A percentile compares a stretch with the other conserved stretches of the same genome.
phyloP scores from a whole-genome alignment of 2,113 vertebrate genomes.

The Nothobranchius kuhntae region DNA sequence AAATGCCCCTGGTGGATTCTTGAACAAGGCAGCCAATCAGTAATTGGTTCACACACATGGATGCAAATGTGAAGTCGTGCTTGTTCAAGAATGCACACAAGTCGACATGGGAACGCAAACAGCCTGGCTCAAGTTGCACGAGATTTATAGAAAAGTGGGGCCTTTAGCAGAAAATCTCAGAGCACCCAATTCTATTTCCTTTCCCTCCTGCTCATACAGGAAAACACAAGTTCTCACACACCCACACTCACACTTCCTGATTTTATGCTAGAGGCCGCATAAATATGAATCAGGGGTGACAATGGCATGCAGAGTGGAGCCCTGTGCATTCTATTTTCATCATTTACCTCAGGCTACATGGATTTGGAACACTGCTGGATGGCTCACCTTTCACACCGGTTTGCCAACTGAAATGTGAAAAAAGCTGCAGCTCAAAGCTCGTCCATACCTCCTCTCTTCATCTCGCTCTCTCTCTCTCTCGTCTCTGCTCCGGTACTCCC shows the following conservation, averaged over 20 bases:
- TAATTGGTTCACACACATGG: constrained; percentile 23
- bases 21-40: constrained; percentile 25
- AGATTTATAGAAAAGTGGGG: constrained; percentile 42
- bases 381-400: constrained; percentile 66
- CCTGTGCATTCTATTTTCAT: constrained; percentile 70
- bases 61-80: constrained; percentile 18
- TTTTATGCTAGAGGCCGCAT: constrained; percentile 64
- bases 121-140: constrained; percentile 24
- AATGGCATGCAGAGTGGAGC: constrained; percentile 66
- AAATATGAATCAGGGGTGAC: constrained; percentile 73
- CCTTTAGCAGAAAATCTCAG: constrained; percentile 36
- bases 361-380: constrained; percentile 68
- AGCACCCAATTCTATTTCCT: constrained; percentile 18
- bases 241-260: constrained; percentile 29
- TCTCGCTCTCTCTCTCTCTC: background rate
- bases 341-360: constrained; percentile 75
- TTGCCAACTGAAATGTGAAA: constrained; percentile 68
- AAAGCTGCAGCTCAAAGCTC: constrained; percentile 54
- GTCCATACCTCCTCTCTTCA: constrained; percentile 13
- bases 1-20: constrained; percentile 35
- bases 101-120: background rate
- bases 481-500: constrained; percentile 8
- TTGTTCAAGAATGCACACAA: constrained; percentile 9
- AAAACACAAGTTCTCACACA: constrained; percentile 16
- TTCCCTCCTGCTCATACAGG: constrained; percentile 23